Conservation (phyloP, 64 coral and sea anemone species). For the Trachythela sp. region DNA sequence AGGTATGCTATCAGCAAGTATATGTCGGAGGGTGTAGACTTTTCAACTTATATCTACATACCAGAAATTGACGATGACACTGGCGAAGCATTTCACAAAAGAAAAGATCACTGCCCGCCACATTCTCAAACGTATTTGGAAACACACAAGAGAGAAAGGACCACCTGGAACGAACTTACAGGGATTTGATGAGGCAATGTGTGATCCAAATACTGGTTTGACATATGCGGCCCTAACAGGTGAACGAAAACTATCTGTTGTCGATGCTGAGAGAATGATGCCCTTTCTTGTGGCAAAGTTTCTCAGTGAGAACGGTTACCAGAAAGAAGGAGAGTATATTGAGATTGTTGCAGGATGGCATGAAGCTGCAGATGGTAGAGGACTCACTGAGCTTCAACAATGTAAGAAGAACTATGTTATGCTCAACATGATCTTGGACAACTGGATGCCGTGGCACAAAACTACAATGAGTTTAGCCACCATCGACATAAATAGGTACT, state of each 20-base stretch:
- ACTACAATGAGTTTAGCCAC: neutral
- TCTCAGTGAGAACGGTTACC: constrained; percentile 21
- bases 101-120: no score
- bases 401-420: constrained; percentile 49
- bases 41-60: no score
- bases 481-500: neutral
- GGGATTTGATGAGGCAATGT: neutral
- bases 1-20: no score
- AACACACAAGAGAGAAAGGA: no score
- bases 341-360: constrained; percentile 70
- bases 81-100: no score
- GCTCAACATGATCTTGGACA: no score
- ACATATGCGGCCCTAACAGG: constrained; percentile 56
- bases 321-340: constrained; percentile 36
- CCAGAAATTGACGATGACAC: no score
- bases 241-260: no score
- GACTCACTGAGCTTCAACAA: constrained; percentile 27
- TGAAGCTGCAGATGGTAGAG: constrained; percentile 52
- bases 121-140: no score
- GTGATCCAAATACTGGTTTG: neutral
- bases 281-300: constrained; percentile 46
- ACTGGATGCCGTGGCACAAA: constrained; percentile 21
- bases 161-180: no score
- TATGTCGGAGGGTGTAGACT: no score
- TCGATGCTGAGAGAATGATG: no score